Evolutionary conservation across 2,797 vertebrate genomes (phyloP), one percentile per base, ranked within the genome.

Genomic region (Furcifer pardalis): DNA sequence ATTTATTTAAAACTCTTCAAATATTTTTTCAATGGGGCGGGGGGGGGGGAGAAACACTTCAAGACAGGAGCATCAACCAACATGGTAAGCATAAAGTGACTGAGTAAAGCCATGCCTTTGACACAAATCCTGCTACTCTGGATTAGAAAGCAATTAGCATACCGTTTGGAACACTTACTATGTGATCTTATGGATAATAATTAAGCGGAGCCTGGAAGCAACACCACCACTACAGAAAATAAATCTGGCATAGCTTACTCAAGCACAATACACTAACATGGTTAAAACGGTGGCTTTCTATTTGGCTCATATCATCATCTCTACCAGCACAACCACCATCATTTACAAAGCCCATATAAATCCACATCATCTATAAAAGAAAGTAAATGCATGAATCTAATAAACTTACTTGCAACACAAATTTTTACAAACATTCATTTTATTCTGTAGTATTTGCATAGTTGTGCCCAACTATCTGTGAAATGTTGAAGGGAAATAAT

Each of bases 371-470:
- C 17, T 66, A 44, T 32, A 83, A 40, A 76, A 30, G 4, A 8
- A n/a, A 52, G 35, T 19, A n/a, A 44, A 35, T 21, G 40, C 59
- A 72, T 30, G 30, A 42, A 60, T 44, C 37, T 52, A 37, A 59
- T 23, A 46, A 32, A 46, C 6, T 32, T 68, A 23, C 44, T 69
- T 63, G 30, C 21, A 81, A 46, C 37, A 46, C 40, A 73, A 4
- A 63, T 82, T 83, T 83, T 83, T 35, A 75, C 10, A 52, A 25
- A 37, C 63, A 7, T 17, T 66, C 35, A 49, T 52, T 83, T 66
- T 66, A n/a, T 75, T 76, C 63, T 76, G 46, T 10, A 56, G 25
- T 35, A 83, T n/a, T 17, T 12, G 62, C 30, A 66, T 9, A 21
- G 23, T 23, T 13, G 10, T 44, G 62, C 1, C 19, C 60, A 40